These are phyloP conservation scores for Neolamprologus tretocephalus DNA, from an alignment of 2,113 vertebrate species.

Conservation along the genomic window DNA sequence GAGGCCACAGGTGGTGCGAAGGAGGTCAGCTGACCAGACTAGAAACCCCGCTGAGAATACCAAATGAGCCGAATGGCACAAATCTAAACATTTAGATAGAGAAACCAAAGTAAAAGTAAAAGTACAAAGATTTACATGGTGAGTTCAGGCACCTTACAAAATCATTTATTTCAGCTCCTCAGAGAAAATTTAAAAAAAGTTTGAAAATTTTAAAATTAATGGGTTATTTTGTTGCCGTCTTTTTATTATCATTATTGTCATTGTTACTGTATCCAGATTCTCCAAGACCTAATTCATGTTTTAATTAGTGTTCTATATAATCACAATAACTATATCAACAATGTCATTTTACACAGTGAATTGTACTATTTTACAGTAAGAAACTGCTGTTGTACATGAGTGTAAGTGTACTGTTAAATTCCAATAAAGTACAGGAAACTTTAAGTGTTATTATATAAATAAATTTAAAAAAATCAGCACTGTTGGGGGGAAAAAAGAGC, in stretches of 20 bases:
- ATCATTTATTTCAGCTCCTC: fast-evolving
- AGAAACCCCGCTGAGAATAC: not conserved
- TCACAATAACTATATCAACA: not conserved
- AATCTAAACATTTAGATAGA: not conserved
- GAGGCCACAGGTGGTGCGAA: slow-evolving; percentile 19
- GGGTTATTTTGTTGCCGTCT: fast-evolving
- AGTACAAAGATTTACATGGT: not conserved
- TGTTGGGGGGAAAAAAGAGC: fast-evolving
- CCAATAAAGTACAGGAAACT: not conserved
- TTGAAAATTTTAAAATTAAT: fast-evolving
- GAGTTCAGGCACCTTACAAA: not conserved
- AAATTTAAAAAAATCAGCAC: fast-evolving
- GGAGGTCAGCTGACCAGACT: not conserved
- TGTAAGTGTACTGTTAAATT: fast-evolving
- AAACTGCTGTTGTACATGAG: not conserved
- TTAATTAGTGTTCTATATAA: not conserved
- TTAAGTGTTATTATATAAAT: not conserved
- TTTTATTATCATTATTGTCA: fast-evolving
- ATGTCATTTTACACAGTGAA: not conserved
- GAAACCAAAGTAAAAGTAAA: not conserved
- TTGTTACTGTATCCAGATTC: not conserved
- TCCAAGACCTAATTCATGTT: not conserved
- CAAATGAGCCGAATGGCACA: not conserved
- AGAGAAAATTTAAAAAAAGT: fast-evolving
- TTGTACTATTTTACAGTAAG: not conserved